phyloP scores from a whole-genome alignment of 2,797 vertebrate species.

The Mycteria americana region DNA sequence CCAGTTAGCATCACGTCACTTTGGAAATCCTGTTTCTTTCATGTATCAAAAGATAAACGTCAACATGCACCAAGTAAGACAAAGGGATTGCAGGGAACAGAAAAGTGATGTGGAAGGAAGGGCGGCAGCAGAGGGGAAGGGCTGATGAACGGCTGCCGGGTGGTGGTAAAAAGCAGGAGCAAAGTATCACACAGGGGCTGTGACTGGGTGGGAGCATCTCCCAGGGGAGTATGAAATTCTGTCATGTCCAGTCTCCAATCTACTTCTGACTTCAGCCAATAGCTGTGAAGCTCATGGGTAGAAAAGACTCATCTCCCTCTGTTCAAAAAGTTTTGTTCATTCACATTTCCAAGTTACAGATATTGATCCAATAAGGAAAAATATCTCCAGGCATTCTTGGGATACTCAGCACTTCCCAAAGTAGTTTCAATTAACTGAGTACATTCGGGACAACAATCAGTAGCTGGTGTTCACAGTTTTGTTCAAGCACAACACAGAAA shows the following conservation, averaged over 20 bases:
- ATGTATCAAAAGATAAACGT: rapidly evolving
- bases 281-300: not conserved
- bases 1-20: not conserved
- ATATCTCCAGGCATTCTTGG: not conserved
- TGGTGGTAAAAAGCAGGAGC: not conserved
- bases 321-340: not conserved
- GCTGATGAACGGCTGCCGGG: not conserved
- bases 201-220: not conserved
- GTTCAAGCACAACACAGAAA: not conserved
- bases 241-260: not conserved
- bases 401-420: not conserved
- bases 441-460: not conserved
- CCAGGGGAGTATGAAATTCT: not conserved
- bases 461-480: not conserved
- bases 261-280: not conserved
- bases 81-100: not conserved
- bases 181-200: not conserved
- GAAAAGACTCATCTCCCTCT: not conserved
- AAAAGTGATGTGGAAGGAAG: not conserved
- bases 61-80: not conserved
- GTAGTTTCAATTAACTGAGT: not conserved
- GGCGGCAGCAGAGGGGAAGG: not conserved
- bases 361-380: not conserved
- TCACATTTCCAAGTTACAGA: not conserved
- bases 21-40: not conserved